Evolutionary conservation across 1,140 invertebrate genomes (phyloP).

Genomic region (Bradynema listronoti): DNA sequence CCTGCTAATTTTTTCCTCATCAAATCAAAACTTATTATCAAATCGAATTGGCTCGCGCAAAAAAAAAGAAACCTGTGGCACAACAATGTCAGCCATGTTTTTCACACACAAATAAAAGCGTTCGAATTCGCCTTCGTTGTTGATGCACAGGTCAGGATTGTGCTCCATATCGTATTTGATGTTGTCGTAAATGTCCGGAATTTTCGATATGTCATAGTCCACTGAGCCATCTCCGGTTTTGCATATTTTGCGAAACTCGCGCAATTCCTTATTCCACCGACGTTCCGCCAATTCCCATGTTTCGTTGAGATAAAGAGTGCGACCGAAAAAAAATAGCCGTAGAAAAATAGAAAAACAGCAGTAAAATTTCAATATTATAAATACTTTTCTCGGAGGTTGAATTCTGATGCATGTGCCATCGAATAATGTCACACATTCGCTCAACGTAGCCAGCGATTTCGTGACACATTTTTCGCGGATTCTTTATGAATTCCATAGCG

Average conservation of each 20-base stretch:
- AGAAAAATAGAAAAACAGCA: background rate
- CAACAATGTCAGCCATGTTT: constrained; percentile 87
- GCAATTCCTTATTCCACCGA: constrained; percentile 95
- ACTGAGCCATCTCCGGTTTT: constrained; percentile 63
- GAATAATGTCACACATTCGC: constrained; percentile 54
- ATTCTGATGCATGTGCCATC: constrained; percentile 47
- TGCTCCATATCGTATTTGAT: constrained; percentile 84
- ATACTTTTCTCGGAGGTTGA: constrained; percentile 5
- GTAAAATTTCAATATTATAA: constrained; percentile 1
- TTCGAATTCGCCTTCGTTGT: constrained; percentile 55
- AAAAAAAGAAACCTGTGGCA: constrained; percentile 74
- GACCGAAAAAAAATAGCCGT: constrained; percentile 28
- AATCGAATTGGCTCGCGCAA: no score
- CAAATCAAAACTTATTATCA: background rate
- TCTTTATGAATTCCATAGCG: constrained; percentile 88
- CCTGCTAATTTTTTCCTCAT: background rate
- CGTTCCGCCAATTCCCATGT: constrained; percentile 97
- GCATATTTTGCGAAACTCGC: constrained; percentile 77
- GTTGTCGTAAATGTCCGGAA: constrained; percentile 98
- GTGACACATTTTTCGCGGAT: constrained; percentile 86
- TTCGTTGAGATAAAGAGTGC: constrained; percentile 86
- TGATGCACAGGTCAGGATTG: constrained; percentile 81
- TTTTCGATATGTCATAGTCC: constrained; percentile 91
- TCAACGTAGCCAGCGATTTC: constrained; percentile 56
- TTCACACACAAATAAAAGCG: constrained; percentile 66